A percentile compares a stretch with the other conserved stretches of the same genome.
phyloP scores from a whole-genome alignment of 2,113 vertebrate genomes.

The Varanus komodoensis region DNA sequence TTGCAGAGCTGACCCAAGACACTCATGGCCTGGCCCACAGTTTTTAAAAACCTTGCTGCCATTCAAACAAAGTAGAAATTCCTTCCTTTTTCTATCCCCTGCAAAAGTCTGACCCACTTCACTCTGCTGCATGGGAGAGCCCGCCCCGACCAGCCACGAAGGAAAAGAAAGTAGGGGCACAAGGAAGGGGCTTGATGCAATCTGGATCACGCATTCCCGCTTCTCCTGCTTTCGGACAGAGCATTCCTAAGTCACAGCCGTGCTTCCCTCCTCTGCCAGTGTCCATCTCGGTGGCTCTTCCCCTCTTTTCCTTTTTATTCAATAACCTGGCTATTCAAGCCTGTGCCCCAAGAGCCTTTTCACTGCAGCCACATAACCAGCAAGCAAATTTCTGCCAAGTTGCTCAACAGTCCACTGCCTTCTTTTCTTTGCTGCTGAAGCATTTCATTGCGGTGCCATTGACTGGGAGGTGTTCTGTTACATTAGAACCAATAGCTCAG shows the following conservation, averaged over 20 bases:
- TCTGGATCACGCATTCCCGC: constrained; percentile 87
- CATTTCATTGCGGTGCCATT: constrained; percentile 97
- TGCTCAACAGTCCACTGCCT: constrained; percentile 90
- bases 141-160: constrained; percentile 70
- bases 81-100: not conserved
- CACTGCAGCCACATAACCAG: constrained; percentile 85
- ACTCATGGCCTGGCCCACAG: not conserved
- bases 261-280: constrained; percentile 91
- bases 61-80: not conserved
- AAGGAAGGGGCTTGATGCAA: constrained; percentile 85
- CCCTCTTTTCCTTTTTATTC: constrained; percentile 64
- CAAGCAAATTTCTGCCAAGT: constrained; percentile 93
- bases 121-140: not conserved
- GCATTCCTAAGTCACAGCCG: constrained; percentile 88
- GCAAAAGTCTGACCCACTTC: not conserved
- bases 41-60: too few relatives aligned
- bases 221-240: constrained; percentile 87
- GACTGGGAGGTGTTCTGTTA: constrained; percentile 97
- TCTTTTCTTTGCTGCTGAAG: constrained; percentile 93
- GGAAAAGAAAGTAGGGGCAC: constrained; percentile 93
- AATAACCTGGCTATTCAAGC: constrained; percentile 95
- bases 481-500: constrained; percentile 95
- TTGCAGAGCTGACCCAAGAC: not conserved
- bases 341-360: constrained; percentile 89
- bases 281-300: constrained; percentile 91